Evolutionary conservation across 1,140 invertebrate species (phyloP).

Genomic region (Listronotus bonariensis): DNA sequence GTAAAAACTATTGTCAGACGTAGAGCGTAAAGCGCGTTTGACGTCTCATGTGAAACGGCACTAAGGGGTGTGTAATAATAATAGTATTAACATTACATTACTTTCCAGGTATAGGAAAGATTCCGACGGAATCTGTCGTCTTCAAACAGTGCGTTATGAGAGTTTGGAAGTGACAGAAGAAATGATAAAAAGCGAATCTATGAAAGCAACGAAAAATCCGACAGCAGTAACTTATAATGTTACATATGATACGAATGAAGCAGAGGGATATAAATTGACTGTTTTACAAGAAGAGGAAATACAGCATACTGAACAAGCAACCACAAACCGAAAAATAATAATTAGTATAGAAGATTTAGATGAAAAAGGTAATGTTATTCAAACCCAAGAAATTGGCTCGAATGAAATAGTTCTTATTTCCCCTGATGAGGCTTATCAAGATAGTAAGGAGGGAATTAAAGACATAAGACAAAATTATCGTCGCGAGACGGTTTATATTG

Average conservation of each 20-base stretch:
- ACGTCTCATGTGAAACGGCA: no score
- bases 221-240: constrained; percentile 21
- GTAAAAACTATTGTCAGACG: background rate
- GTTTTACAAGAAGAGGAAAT: constrained; percentile 44
- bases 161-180: constrained; percentile 74
- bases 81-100: background rate
- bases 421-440: constrained; percentile 1
- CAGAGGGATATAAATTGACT: constrained; percentile 54
- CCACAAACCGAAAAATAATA: constrained; percentile 14
- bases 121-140: constrained; percentile 69
- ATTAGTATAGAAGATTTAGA: constrained; percentile 62
- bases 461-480: no score
- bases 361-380: constrained; percentile 59
- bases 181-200: constrained; percentile 57
- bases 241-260: constrained; percentile 42
- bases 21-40: no score
- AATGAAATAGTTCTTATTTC: constrained; percentile 32
- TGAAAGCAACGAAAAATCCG: constrained; percentile 17
- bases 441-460: background rate
- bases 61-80: background rate
- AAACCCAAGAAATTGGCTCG: constrained; percentile 56
- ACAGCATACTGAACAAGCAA: background rate
- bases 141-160: constrained; percentile 79
- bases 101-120: constrained; percentile 66
- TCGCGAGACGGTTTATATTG: no score